Percentiles rank a stretch among this genome's conserved stretches.
phyloP scores from a whole-genome alignment of 2,888 invertebrate genomes.

The Piscicola geometra region DNA sequence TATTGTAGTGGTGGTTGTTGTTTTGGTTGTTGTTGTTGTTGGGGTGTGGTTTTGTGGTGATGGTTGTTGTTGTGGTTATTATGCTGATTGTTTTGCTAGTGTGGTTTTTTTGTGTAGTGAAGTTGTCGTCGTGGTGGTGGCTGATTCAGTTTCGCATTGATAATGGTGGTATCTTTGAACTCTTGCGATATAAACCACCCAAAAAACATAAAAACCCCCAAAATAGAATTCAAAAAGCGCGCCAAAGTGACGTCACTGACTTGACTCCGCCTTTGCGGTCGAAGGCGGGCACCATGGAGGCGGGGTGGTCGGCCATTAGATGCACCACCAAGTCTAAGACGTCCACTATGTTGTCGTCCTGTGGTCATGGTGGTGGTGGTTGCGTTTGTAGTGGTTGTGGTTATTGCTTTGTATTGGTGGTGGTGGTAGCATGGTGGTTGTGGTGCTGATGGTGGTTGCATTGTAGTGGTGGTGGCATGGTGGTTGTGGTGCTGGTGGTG shows the following conservation, averaged over 20 bases:
- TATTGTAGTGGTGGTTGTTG: no score
- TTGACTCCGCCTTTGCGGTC: constrained; percentile 89
- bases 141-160: no score
- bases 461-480: not conserved
- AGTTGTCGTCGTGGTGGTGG: no score
- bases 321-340: constrained; percentile 94
- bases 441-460: not conserved
- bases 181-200: no score
- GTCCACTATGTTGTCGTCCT: constrained; percentile 97
- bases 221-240: not conserved
- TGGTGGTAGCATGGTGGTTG: constrained; percentile 4
- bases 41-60: no score
- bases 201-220: not conserved
- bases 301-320: constrained; percentile 95
- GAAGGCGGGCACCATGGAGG: constrained; percentile 97
- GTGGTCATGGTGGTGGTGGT: constrained; percentile 31
- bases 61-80: no score
- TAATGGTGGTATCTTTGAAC: no score
- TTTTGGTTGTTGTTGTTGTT: no score
- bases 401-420: no score
- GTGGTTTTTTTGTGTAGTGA: no score
- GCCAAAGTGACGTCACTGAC: constrained; percentile 43
- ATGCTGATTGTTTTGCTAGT: no score
- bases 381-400: no score
- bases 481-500: not conserved